Evolutionary conservation across 2,113 vertebrate species (phyloP).

Genomic region (Sorex fumeus): DNA sequence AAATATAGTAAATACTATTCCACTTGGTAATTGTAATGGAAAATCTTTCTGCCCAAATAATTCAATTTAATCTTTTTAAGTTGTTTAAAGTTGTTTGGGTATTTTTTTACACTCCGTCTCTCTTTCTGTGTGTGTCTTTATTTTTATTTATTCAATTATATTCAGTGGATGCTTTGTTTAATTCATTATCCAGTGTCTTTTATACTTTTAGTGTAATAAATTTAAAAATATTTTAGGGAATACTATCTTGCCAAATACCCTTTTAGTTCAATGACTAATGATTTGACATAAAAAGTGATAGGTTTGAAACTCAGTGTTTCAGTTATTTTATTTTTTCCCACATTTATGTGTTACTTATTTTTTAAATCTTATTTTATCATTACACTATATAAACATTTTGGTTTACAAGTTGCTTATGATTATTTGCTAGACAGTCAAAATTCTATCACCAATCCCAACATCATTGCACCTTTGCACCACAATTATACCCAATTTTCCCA

Average conservation of each 20-base stretch:
- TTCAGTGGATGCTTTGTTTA: background rate
- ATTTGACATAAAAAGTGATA: conserved; percentile 3
- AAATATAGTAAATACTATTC: background rate
- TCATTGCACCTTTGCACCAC: too few species aligned
- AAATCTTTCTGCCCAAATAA: conserved; percentile 13
- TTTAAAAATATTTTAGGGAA: conserved; percentile 30
- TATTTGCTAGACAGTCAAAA: too few species aligned
- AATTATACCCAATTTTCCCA: too few species aligned
- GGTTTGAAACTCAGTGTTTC: background rate
- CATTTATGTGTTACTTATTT: too few species aligned
- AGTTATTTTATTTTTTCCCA: background rate
- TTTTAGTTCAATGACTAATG: conserved; percentile 54
- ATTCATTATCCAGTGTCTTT: background rate
- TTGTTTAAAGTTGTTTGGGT: background rate
- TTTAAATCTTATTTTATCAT: too few species aligned
- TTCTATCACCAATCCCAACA: too few species aligned
- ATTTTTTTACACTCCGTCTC: background rate
- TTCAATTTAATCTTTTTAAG: background rate
- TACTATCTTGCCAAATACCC: background rate
- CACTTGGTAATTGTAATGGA: conserved; percentile 24
- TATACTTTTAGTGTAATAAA: conserved; percentile 6
- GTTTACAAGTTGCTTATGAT: background rate
- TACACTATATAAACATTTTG: background rate
- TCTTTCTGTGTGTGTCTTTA: background rate
- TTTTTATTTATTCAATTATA: background rate